Base-by-base conservation (phyloP, 2,888 invertebrate species). In the Nebria brevicollis region DNA sequence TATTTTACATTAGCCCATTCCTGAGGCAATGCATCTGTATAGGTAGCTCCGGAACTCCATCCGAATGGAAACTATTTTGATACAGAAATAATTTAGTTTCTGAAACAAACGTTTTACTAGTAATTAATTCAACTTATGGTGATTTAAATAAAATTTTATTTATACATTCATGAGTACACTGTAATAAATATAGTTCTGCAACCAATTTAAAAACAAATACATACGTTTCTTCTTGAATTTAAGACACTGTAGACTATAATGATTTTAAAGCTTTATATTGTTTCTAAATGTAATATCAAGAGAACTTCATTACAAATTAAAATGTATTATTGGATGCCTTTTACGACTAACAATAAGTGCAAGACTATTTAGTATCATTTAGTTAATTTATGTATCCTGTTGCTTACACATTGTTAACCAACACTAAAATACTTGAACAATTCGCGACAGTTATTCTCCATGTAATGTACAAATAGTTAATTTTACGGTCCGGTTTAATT, bases 351-450 rank as follows among this genome's bases (percentile, higher is more conserved):
- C 54, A 11, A n/a, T n/a, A n/a, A 20, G 20, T 20, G 54, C 54
- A 54, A 11, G 54, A 54, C 54, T 54, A 54, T 54, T 54, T 11
- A 54, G 54, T 54, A 54, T 54, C 54, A 54, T 54, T 54, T 54
- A 54, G 54, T 54, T 54, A 54, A 54, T 54, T 54, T 54, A 54
- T 54, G 54, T 54, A 54, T 54, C 54, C 54, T 54, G 54, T 54
- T 54, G 11, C 54, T 54, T 54, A 13, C 54, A 54, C 54, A 54
- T 54, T 54, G 54, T 54, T 54, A 54, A 54, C 54, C 13, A 7
- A 54, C 54, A 11, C 54, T 54, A 54, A 54, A 54, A 54, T 54
- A 54, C 54, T 54, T 54, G 8, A 54, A 54, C 54, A 54, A 54
- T 11, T 54, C 54, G 54, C 54, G 54, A 54, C 54, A 54, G 8